Conservation (phyloP, 2,797 vertebrate genomes). For the Falco concolor region DNA sequence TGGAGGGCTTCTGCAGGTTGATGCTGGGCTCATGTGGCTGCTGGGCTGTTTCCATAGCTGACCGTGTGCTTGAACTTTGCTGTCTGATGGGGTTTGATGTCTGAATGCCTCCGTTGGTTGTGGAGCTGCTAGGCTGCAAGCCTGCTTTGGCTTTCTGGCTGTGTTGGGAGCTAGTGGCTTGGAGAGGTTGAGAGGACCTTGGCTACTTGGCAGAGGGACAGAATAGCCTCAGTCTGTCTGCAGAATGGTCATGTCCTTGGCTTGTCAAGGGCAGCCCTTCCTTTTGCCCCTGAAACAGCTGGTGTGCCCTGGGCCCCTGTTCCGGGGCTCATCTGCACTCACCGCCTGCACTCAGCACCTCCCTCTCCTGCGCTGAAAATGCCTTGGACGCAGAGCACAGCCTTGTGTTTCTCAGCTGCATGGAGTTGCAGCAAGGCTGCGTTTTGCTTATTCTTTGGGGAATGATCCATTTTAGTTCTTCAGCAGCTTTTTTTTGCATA, state of each 20-base stretch:
- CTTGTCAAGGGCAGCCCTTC: slow-evolving; percentile 54
- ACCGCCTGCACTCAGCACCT: neutral
- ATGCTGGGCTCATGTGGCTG: neutral
- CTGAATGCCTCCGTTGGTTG: accelerated
- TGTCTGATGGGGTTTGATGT: neutral
- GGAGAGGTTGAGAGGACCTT: slow-evolving; percentile 3
- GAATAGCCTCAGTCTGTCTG: slow-evolving; percentile 32
- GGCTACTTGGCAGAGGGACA: slow-evolving; percentile 58
- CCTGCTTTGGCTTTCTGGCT: neutral
- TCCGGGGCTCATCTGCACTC: neutral
- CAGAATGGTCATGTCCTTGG: slow-evolving; percentile 11
- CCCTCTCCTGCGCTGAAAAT: neutral
- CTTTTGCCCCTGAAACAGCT: slow-evolving; percentile 63
- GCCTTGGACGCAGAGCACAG: neutral
- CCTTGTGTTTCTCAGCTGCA: neutral
- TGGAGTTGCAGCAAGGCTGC: neutral
- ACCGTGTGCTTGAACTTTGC: neutral
- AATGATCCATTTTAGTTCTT: neutral
- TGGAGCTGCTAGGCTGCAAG: neutral
- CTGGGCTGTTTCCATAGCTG: neutral
- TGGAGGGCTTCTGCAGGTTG: neutral
- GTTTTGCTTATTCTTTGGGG: neutral
- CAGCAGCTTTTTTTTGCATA: neutral
- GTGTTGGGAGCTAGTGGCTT: neutral
- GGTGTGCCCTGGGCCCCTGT: slow-evolving; percentile 28